Conservation (phyloP, 1,140 invertebrate species). For the Drosophila bocqueti region DNA sequence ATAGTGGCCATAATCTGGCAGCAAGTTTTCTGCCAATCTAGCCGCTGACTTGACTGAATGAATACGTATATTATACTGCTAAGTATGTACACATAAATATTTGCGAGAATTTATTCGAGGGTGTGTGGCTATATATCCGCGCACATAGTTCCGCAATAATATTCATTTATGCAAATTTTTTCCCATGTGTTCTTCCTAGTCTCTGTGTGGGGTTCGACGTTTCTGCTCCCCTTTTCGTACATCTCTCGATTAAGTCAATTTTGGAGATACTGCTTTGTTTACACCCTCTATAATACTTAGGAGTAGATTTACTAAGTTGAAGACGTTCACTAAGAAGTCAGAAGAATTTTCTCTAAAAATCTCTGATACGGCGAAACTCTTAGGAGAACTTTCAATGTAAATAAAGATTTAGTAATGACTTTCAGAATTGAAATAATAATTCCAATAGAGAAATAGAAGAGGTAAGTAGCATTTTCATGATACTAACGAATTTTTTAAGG, state of each 20-base stretch:
- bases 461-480: too few relatives aligned
- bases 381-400: not conserved
- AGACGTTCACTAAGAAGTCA: too few relatives aligned
- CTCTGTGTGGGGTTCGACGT: constrained; percentile 33
- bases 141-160: constrained; percentile 73
- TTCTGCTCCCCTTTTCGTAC: constrained; percentile 3
- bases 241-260: not conserved
- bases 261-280: not conserved
- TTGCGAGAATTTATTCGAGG: constrained; percentile 25
- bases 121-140: constrained; percentile 29
- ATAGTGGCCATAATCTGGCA: constrained; percentile 56
- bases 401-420: not conserved
- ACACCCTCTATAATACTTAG: not conserved
- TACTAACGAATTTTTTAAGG: not conserved
- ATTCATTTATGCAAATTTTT: constrained; percentile 79
- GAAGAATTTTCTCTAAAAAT: not conserved
- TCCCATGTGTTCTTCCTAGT: constrained; percentile 53
- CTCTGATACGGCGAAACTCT: not conserved
- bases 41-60: constrained; percentile 52
- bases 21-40: constrained; percentile 55
- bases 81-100: constrained; percentile 28
- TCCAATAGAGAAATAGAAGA: not conserved
- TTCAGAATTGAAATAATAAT: not conserved
- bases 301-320: not conserved
- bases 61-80: constrained; percentile 41